These are phyloP conservation scores for Callosobruchus maculatus DNA, from an alignment of 2,888 invertebrate species.

Conservation along the genomic window DNA sequence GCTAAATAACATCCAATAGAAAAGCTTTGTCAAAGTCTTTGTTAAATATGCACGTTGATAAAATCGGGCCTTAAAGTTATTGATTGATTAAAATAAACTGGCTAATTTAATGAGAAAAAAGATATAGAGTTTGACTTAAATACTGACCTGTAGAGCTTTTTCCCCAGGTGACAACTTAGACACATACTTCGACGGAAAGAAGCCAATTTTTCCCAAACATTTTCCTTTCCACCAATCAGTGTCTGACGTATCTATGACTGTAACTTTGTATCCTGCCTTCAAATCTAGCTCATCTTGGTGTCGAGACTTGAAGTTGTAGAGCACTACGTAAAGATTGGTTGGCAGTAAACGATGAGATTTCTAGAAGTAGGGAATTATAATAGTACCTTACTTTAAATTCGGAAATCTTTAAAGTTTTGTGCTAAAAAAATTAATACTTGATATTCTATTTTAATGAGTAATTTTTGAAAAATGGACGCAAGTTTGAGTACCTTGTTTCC, in stretches of 20 bases:
- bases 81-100: too few relatives aligned
- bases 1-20: too few relatives aligned
- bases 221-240: constrained; percentile 98
- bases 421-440: too few relatives aligned
- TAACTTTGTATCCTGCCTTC: constrained; percentile 88
- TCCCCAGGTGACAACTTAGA: constrained; percentile 87
- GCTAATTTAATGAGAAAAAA: too few relatives aligned
- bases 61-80: too few relatives aligned
- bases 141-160: constrained; percentile 84
- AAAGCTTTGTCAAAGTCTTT: too few relatives aligned
- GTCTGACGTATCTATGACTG: constrained; percentile 90
- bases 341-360: constrained; percentile 84
- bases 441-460: not conserved
- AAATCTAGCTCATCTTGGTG: constrained; percentile 92
- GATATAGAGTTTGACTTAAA: too few relatives aligned
- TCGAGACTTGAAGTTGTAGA: constrained; percentile 92
- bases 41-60: too few relatives aligned
- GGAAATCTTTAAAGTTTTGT: too few relatives aligned
- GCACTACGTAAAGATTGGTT: constrained; percentile 88
- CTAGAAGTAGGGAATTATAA: constrained; percentile 47
- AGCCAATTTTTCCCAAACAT: constrained; percentile 84
- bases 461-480: too few relatives aligned
- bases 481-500: constrained; percentile 44
- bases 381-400: too few relatives aligned
- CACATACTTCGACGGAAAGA: constrained; percentile 93